A percentile compares a stretch with the other conserved stretches of the same genome.
phyloP scores from a whole-genome alignment of 2,113 vertebrate genomes.

The Emydocephalus ijimae region DNA sequence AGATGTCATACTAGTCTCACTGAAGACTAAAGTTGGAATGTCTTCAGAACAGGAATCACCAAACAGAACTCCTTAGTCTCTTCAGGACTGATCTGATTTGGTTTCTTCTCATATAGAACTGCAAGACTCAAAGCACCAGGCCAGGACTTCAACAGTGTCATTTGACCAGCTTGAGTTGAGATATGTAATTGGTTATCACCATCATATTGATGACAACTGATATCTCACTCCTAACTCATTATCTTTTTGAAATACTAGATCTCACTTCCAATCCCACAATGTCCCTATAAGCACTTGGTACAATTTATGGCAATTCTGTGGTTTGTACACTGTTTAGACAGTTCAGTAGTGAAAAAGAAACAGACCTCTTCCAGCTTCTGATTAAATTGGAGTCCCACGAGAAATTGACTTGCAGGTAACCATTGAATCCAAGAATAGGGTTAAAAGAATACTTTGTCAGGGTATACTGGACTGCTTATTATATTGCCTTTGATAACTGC shows the following conservation, averaged over 20 bases:
- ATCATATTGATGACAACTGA: neutral
- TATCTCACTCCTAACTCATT: neutral
- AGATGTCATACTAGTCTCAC: neutral
- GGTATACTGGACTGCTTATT: neutral
- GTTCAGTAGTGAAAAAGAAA: neutral
- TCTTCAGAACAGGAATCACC: neutral
- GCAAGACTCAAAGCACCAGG: neutral
- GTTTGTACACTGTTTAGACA: neutral
- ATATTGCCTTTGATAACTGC: neutral
- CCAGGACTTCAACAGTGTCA: neutral
- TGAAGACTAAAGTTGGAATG: neutral
- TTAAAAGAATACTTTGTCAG: neutral
- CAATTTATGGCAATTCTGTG: neutral
- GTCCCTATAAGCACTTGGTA: neutral
- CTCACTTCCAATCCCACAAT: neutral
- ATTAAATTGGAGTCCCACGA: neutral
- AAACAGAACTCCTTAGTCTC: neutral
- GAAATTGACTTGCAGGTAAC: neutral
- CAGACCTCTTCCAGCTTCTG: neutral
- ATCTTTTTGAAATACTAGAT: neutral
- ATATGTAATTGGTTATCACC: neutral
- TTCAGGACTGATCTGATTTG: neutral
- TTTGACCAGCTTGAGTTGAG: neutral
- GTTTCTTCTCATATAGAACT: neutral
- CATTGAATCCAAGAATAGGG: neutral